These are phyloP conservation scores for Hipparchia semele DNA, from an alignment of 2,888 invertebrate genomes.

Conservation along the genomic window DNA sequence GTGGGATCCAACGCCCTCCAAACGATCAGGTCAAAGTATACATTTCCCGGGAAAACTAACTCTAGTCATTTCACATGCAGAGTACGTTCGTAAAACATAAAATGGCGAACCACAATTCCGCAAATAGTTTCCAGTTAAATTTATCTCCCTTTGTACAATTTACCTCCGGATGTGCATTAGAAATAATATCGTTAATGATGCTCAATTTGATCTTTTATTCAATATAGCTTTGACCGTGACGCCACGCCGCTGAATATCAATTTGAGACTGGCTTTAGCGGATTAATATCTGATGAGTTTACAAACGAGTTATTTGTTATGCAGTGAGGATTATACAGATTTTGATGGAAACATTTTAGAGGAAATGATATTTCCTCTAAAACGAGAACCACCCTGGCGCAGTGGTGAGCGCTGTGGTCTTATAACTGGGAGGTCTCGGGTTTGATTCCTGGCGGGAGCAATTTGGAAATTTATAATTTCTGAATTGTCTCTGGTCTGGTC, in stretches of 20 bases:
- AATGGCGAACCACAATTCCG: slow-evolving; percentile 3
- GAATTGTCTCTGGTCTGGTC: no score
- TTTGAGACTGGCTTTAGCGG: neutral
- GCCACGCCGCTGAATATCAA: neutral
- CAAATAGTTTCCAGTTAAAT: slow-evolving; percentile 17
- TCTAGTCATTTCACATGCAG: neutral
- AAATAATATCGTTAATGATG: slow-evolving; percentile 16
- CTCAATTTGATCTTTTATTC: slow-evolving; percentile 18
- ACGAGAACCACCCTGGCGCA: no score
- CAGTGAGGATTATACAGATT: no score
- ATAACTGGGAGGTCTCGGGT: no score
- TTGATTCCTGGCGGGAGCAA: no score
- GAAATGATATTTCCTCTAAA: no score
- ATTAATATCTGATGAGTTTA: neutral
- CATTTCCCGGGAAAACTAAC: neutral
- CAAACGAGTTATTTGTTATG: neutral
- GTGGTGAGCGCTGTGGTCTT: no score
- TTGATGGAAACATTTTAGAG: no score
- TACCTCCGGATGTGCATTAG: slow-evolving; percentile 10
- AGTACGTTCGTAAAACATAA: neutral
- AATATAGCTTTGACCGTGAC: neutral
- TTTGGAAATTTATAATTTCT: no score
- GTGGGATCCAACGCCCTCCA: no score
- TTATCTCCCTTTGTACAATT: slow-evolving; percentile 8
- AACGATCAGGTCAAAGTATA: no score